These are phyloP conservation scores for Coracopsis vasa DNA, from an alignment of 2,113 vertebrate genomes.

Conservation along the genomic window DNA sequence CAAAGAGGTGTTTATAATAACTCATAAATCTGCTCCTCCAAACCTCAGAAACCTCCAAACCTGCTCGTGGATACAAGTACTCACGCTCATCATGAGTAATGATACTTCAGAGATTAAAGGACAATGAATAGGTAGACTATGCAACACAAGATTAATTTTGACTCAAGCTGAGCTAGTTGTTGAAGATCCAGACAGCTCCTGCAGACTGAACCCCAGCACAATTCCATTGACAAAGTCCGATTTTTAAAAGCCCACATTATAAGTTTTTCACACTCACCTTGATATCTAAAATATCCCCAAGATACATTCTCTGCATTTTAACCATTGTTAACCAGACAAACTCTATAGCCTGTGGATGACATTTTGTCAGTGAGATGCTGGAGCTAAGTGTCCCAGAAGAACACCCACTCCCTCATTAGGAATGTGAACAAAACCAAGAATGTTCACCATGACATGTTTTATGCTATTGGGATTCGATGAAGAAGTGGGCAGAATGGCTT, in stretches of 20 bases:
- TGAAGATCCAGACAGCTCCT: not conserved
- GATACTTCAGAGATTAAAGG: not conserved
- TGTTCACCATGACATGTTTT: not conserved
- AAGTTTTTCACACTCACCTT: not conserved
- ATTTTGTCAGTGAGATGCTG: not conserved
- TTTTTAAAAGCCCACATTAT: not conserved
- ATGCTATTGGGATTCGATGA: not conserved
- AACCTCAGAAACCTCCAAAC: not conserved
- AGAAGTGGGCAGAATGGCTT: not conserved
- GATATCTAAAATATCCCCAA: not conserved
- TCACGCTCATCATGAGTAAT: not conserved
- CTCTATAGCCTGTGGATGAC: not conserved
- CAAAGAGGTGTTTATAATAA: not conserved
- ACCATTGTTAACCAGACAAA: not conserved
- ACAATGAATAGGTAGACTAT: not conserved
- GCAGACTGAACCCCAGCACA: not conserved
- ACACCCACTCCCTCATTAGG: not conserved
- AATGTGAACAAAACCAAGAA: not conserved
- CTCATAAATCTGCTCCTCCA: not conserved
- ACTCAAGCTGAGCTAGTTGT: not conserved
- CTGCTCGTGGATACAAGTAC: not conserved
- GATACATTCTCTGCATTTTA: not conserved
- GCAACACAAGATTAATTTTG: not conserved
- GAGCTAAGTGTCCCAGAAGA: not conserved
- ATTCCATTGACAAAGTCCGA: not conserved